Conservation (phyloP, 2,888 invertebrate genomes). For the Leucophenga maculata region DNA sequence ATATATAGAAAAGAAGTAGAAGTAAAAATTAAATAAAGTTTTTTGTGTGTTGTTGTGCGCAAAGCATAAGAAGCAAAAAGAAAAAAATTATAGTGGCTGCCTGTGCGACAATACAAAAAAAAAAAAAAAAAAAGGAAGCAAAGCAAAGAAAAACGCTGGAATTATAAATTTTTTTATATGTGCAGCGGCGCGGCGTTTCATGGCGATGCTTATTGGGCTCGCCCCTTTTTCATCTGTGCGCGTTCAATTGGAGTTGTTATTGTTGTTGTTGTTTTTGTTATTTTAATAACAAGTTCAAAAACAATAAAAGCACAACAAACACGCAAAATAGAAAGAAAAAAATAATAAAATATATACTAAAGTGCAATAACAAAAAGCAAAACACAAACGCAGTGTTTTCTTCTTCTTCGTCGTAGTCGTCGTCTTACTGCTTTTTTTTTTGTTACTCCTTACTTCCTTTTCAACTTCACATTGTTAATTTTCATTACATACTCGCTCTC, state of each 20-base stretch:
- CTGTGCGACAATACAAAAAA: background rate
- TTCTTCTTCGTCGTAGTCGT: too few species aligned
- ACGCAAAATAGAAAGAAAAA: too few species aligned
- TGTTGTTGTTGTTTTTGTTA: background rate
- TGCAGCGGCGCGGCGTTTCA: slow-evolving; percentile 13
- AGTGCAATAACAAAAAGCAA: too few species aligned
- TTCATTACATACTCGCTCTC: background rate
- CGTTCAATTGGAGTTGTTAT: background rate
- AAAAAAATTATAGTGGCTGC: background rate
- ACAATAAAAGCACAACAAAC: too few species aligned
- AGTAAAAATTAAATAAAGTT: slow-evolving; percentile 42
- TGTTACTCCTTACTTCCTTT: too few species aligned
- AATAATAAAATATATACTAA: too few species aligned
- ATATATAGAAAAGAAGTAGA: background rate
- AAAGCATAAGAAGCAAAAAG: background rate
- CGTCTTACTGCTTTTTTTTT: too few species aligned
- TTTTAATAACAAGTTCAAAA: too few species aligned
- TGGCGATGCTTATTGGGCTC: slow-evolving; percentile 21
- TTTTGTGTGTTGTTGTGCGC: background rate
- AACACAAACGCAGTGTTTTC: too few species aligned
- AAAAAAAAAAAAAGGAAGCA: slow-evolving; percentile 5
- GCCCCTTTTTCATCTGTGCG: slow-evolving; percentile 19
- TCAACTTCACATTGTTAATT: background rate
- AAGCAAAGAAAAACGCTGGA: background rate
- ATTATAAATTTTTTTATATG: background rate